Conservation (phyloP, 1,140 invertebrate genomes). For the Philotrypesis tridentata region DNA sequence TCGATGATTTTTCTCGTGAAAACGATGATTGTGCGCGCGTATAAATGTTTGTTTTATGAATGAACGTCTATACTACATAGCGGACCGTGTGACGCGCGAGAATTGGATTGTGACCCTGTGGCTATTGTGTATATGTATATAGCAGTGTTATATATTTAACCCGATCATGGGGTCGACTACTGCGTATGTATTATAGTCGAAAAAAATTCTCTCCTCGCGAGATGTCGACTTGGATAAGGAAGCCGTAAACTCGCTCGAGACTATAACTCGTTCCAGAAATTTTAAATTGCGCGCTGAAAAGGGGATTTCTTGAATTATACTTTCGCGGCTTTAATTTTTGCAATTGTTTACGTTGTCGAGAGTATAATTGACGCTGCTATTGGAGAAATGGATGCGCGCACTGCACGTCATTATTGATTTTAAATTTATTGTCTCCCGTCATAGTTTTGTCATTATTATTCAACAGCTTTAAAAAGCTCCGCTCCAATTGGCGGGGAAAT, state of each 20-base stretch:
- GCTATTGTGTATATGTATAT: too few relatives aligned
- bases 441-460: too few relatives aligned
- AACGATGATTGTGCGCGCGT: neutral
- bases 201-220: neutral
- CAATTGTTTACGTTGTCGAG: too few relatives aligned
- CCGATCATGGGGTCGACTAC: neutral
- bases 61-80: neutral
- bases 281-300: neutral
- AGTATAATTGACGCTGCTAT: too few relatives aligned
- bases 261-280: neutral
- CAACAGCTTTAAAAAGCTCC: too few relatives aligned
- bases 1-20: neutral
- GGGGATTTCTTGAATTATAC: too few relatives aligned
- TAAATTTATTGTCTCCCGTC: too few relatives aligned
- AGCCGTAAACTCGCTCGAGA: neutral
- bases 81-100: neutral
- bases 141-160: too few relatives aligned
- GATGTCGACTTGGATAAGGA: neutral
- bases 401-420: too few relatives aligned
- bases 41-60: neutral
- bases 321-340: too few relatives aligned
- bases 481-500: constrained; percentile 4
- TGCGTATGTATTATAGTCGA: neutral
- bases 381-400: too few relatives aligned
- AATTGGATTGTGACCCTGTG: constrained; percentile 33